phyloP scores from a whole-genome alignment of 2,113 vertebrate genomes.

The Tringa solitaria region DNA sequence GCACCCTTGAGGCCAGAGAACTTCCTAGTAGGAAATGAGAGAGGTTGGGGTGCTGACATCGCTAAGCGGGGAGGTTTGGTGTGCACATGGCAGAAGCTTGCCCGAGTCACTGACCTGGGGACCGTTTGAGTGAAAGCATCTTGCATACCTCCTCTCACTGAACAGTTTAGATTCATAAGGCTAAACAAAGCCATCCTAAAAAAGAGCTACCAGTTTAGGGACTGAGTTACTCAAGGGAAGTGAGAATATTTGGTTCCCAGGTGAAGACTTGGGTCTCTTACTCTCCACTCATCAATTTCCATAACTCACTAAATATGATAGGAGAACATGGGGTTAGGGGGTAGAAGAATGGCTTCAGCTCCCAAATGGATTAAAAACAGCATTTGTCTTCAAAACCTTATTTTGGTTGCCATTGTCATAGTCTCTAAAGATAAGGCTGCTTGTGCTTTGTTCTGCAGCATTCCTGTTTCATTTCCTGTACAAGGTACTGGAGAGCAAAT shows the following conservation, averaged over 20 bases:
- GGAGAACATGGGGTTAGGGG: background rate
- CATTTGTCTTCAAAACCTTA: background rate
- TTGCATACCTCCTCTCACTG: background rate
- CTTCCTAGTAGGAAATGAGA: background rate
- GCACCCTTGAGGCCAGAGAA: background rate
- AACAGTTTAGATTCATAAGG: background rate
- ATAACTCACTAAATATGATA: background rate
- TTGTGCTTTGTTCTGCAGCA: background rate
- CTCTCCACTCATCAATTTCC: background rate
- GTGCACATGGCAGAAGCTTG: background rate
- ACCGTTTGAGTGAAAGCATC: background rate
- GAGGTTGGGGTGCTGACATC: background rate
- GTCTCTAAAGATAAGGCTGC: background rate
- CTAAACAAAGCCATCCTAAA: background rate
- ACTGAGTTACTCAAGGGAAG: background rate
- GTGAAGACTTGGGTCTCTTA: background rate
- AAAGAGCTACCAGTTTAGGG: background rate
- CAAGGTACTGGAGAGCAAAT: background rate
- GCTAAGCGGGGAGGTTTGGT: background rate
- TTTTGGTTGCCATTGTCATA: background rate
- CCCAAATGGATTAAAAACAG: background rate
- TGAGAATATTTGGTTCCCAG: background rate
- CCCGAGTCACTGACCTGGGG: rapidly evolving
- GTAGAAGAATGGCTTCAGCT: background rate
- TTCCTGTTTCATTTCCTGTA: background rate